Evolutionary conservation across 2,113 vertebrate species (phyloP).

Genomic region (human (Homo sapiens)): GRCh38 chr14:101385501-101386000

Average conservation of each 20-base stretch:
- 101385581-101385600: neutral
- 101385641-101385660: neutral
- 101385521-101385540: neutral
- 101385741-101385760: neutral
- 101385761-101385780: neutral
- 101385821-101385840: neutral
- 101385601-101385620: neutral
- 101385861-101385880: neutral
- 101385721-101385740: neutral
- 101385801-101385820: neutral
- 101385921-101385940: neutral
- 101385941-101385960: neutral
- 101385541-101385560: neutral
- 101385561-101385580: neutral
- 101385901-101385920: too few species aligned
- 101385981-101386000: neutral
- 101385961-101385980: neutral
- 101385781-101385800: neutral
- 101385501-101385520: neutral
- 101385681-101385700: neutral
- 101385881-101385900: neutral
- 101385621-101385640: neutral
- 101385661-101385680: neutral
- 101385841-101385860: neutral
- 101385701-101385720: neutral